A percentile compares a stretch with the other conserved stretches of the same genome.
Evolutionary conservation across 2,888 invertebrate genomes (phyloP).

Genomic region (Andrena praecox): DNA sequence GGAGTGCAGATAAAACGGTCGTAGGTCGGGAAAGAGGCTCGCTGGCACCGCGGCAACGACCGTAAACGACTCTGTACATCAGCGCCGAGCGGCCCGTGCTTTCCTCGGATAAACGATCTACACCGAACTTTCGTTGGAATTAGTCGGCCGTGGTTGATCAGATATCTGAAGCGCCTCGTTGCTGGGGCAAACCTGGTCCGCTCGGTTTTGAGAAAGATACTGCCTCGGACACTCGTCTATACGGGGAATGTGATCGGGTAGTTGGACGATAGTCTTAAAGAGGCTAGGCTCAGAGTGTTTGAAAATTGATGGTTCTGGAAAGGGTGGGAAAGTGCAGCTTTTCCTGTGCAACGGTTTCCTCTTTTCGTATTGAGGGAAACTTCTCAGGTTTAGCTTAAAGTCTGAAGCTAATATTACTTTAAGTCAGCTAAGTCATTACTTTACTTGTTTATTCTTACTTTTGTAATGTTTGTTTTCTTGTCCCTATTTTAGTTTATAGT

Average conservation of each 20-base stretch:
- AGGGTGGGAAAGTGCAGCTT: too few relatives aligned
- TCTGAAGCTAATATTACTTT: too few relatives aligned
- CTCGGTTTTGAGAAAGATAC: constrained; percentile 16
- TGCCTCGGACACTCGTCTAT: background rate
- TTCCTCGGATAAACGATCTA: background rate
- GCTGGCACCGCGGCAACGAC: constrained; percentile 36
- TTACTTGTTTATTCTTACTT: too few relatives aligned
- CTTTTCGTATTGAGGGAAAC: background rate
- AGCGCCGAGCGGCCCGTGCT: constrained; percentile 7
- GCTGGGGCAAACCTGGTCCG: background rate
- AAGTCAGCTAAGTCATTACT: too few relatives aligned
- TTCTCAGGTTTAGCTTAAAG: background rate
- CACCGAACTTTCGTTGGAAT: background rate
- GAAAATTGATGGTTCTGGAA: background rate
- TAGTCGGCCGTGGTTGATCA: background rate
- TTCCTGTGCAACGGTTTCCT: background rate
- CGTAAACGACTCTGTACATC: constrained; percentile 37
- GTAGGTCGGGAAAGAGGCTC: constrained; percentile 44
- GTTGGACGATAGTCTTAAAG: background rate
- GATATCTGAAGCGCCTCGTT: background rate
- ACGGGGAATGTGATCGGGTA: background rate
- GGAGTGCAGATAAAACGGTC: constrained; percentile 51
- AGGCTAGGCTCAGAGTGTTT: background rate
- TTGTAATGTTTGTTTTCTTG: too few relatives aligned
- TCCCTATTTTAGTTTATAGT: too few relatives aligned